Evolutionary conservation across 2,113 vertebrate genomes (phyloP).

Genomic region (Gracilinanus agilis): DNA sequence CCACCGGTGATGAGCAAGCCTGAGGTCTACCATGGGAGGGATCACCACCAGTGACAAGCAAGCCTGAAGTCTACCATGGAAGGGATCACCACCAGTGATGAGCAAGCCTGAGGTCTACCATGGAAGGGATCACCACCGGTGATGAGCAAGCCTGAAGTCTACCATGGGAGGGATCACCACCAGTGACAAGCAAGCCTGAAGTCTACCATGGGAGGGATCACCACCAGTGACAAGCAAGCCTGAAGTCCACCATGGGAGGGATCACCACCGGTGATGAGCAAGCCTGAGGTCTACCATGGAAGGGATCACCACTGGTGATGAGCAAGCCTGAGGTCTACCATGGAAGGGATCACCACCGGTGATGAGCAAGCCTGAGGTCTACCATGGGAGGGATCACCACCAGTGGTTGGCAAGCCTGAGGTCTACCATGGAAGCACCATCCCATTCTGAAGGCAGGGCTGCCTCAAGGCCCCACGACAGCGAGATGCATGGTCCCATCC

Average conservation of each 20-base stretch:
- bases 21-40: no score
- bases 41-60: background rate
- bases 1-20: background rate
- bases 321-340: no score
- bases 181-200: background rate
- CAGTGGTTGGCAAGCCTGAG: no score
- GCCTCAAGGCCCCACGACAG: background rate
- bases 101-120: no score
- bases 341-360: background rate
- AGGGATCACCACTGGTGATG: background rate
- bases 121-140: background rate
- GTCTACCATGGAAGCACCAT: background rate
- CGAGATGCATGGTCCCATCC: background rate
- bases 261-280: background rate
- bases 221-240: background rate
- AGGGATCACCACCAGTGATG: background rate
- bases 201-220: no score
- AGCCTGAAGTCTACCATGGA: no score
- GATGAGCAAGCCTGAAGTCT: background rate
- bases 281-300: no score
- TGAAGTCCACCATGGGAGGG: no score
- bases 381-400: no score
- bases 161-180: no score
- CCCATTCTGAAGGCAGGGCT: background rate
- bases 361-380: background rate